These are phyloP conservation scores for Phortica okadai DNA, from an alignment of 2,888 invertebrate genomes.

Conservation along the genomic window DNA sequence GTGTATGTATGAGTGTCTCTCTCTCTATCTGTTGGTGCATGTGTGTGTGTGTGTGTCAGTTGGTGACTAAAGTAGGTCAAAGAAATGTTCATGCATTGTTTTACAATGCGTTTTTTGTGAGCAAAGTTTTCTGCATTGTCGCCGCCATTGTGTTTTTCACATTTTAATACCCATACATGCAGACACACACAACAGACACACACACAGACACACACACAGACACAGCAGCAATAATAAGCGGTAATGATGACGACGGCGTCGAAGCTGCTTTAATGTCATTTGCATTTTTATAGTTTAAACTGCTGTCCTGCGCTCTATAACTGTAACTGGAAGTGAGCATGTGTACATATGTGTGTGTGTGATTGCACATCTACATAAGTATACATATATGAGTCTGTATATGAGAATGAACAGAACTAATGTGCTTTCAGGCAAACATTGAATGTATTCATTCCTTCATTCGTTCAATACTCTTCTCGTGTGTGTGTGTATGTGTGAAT, in stretches of 20 bases:
- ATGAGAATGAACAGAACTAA: not conserved
- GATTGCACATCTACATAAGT: not conserved
- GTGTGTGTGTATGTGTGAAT: not conserved
- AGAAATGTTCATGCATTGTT: conserved; percentile 22
- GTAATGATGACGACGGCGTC: conserved; percentile 3
- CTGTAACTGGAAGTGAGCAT: conserved; percentile 3
- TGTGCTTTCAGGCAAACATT: conserved; percentile 16
- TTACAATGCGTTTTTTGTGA: conserved; percentile 27
- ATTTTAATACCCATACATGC: not conserved
- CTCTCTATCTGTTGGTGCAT: not conserved
- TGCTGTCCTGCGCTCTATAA: not conserved
- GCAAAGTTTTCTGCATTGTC: conserved; percentile 11
- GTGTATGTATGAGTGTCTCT: not conserved
- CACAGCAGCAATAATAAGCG: no score
- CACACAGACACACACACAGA: not conserved
- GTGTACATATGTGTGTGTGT: not conserved
- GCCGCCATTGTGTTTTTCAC: conserved; percentile 19
- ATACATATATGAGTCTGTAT: not conserved
- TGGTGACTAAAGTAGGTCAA: conserved; percentile 11
- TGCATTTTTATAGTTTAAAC: conserved; percentile 51
- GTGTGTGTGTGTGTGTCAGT: conserved; percentile 1
- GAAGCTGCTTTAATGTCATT: conserved; percentile 61
- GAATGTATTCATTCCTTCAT: conserved; percentile 1
- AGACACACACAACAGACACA: not conserved
- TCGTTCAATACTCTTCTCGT: not conserved